Base-by-base conservation (phyloP, 2,797 vertebrate genomes). In the Pseudochirops corinnae region DNA sequence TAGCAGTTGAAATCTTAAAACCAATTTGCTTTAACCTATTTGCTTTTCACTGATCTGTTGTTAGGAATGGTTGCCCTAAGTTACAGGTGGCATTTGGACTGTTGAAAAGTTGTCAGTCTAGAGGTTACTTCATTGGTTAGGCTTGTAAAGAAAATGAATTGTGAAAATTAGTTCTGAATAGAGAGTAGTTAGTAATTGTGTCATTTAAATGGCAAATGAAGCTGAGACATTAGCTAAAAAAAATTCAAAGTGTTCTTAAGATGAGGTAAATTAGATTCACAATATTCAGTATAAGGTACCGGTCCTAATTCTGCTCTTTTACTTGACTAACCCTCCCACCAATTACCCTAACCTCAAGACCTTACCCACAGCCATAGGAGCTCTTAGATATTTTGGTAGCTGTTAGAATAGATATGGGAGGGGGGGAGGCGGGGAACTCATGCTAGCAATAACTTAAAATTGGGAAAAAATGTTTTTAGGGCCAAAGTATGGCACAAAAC, bases 121-220 rank as follows among this genome's bases (percentile, higher is more conserved):
- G 62, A 55, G 9, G 52, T 55, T 5, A 92, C 18, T 13, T 82
- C 21, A n/a, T 16, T 21, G 31, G 52, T 91, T 92, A 94, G 91
- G 62, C 67, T 31, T 28, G 82, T 31, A 92, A 93, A n/a, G 60
- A 56, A 53, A 94, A 56, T 21, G n/a, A 21, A 67, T 91, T 96
- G 92, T 67, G 94, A 94, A 94, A 67, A 56, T 50, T 31, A 56
- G 90, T 58, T 91, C 24, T 91, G 60, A 96, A 92, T 92, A 90
- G 5, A 55, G 24, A 62, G 33, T 52, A 6, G 31, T 46, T 93
- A 87, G 50, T 50, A 87, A 21, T 0, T 87, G 39, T 26, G 21
- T 87, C 39, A 87, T 87, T 50, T 87, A 50, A 50, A 50, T 26
- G 9, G 21, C n/a, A 57, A 92, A 60, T 56, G 55, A 91, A 82